phyloP scores from a whole-genome alignment of 2,797 vertebrate species.

The Amazona ochrocephala region DNA sequence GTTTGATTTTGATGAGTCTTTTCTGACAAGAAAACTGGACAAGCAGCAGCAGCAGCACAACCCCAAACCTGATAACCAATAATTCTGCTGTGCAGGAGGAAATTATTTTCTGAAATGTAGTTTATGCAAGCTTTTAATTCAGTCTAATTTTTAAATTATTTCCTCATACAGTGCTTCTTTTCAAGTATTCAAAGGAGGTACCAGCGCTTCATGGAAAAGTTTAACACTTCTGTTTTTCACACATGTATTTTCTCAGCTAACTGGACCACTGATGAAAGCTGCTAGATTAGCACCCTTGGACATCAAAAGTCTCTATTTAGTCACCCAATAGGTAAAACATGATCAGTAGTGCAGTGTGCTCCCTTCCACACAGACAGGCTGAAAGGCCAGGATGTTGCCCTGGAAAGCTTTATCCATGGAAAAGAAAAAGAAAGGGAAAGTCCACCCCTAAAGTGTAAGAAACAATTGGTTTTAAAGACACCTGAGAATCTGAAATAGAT shows the following conservation, averaged over 20 bases:
- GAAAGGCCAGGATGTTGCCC: not conserved
- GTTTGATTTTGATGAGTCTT: not conserved
- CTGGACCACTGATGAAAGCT: not conserved
- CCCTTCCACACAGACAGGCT: not conserved
- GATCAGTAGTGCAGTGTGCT: not conserved
- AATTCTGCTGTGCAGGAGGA: not conserved
- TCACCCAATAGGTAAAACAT: not conserved
- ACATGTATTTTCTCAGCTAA: not conserved
- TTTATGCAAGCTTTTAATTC: not conserved
- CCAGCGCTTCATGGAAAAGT: not conserved
- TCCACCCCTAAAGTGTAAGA: not conserved
- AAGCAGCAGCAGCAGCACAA: not conserved
- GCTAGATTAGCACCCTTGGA: not conserved
- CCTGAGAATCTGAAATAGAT: not conserved
- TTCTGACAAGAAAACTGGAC: not conserved
- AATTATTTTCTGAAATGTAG: not conserved
- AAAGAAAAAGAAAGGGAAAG: not conserved
- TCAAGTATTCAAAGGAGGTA: not conserved
- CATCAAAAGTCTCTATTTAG: not conserved
- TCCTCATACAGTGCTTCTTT: not conserved
- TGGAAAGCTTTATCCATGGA: not conserved
- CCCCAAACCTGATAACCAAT: not conserved
- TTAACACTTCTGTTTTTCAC: not conserved
- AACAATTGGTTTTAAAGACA: not conserved
- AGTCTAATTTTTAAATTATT: not conserved